Evolutionary conservation across 2,888 invertebrate species (phyloP), one percentile per base, ranked within the genome.

Genomic region (Tachina fera): DNA sequence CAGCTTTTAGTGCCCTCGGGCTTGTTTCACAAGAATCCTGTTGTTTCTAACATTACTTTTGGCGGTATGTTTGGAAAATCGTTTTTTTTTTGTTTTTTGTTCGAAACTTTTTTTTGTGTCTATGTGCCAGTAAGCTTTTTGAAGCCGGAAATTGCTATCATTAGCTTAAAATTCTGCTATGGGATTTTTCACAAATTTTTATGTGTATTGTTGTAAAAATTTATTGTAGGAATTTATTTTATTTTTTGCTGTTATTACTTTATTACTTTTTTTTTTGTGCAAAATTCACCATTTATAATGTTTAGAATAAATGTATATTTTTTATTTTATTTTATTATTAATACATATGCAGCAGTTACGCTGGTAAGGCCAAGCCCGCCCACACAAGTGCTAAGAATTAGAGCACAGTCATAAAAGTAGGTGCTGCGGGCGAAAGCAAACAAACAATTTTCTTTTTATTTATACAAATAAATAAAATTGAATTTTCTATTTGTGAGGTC

Each of bases 61-160:
- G 47, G 43, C 19, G 16, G 49, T 16, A 56, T 65, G 43, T 49
- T n/a, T 72, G 56, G 22, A 72, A 49, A 45, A 47, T 9, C 8
- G 8, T 61, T 49, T 70, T 70, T 58, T 11, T 9, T 65, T 56
- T 51, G 60, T 31, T 41, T 61, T 70, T 71, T 31, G 14, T 58
- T 31, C 47, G 19, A 31, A 31, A 31, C 31, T 6, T 70, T 70
- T 82, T 61, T n/a, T n/a, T n/a, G n/a, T 45, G 67, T 65, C 49
- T n/a, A 41, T 68, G 51, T 78, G 70, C 51, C n/a, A 11, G 63
- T 72, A 68, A 76, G 72, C 71, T 76, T 80, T 74, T 51, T 47
- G 41, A 72, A 84, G 77, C 77, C 84, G 81, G 84, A 84, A 81
- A 84, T 80, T 77, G 77, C 76, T 84, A 76, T 84, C 81, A 84